Evolutionary conservation across 2,113 vertebrate species (phyloP), one percentile per base, ranked within the genome.

Genomic region (Lucifuga dentata): DNA sequence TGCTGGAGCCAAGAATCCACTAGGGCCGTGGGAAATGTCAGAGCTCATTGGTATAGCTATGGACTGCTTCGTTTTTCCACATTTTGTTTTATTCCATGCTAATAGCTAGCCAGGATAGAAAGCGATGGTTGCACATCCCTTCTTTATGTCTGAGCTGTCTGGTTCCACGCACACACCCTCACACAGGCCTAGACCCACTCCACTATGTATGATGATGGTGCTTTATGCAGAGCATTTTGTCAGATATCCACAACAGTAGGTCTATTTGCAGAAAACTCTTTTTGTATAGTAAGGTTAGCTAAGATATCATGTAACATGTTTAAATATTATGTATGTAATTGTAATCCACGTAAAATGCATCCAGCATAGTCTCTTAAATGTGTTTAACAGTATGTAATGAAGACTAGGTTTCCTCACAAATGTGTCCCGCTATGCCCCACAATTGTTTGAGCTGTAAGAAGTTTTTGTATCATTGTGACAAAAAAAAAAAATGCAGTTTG

Each of bases 31-130:
- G 24, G 17, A 13, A 4, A 32, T 11, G 24, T 60, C 17, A 38
- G 0, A 33, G 33, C 50, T 45, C 43, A 19, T 8, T 24, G 11
- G 44, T 51, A 50, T 66, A 20, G 23, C 26, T 36, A 3, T 76
- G 76, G 49, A 78, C 74, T 73, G 78, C 46, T 77, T 84, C 19
- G 62, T 85, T 7, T 29, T 29, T 5, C n/a, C n/a, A n/a, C n/a
- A n/a, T 35, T 78, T 69, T 76, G 51, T 53, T 52, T 51, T 2
- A 26, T 10, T 3, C 6, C 8, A 8, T 32, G 16, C 24, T 48
- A 5, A 51, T 11, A 1, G n/a, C n/a, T n/a, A n/a, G n/a, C n/a
- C n/a, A n/a, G n/a, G n/a, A n/a, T n/a, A n/a, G n/a, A n/a, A n/a
- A n/a, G n/a, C n/a, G n/a, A n/a, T n/a, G n/a, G 39, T 2, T 45